These are phyloP conservation scores for Periplaneta americana DNA, from an alignment of 1,140 invertebrate genomes.

Conservation along the genomic window DNA sequence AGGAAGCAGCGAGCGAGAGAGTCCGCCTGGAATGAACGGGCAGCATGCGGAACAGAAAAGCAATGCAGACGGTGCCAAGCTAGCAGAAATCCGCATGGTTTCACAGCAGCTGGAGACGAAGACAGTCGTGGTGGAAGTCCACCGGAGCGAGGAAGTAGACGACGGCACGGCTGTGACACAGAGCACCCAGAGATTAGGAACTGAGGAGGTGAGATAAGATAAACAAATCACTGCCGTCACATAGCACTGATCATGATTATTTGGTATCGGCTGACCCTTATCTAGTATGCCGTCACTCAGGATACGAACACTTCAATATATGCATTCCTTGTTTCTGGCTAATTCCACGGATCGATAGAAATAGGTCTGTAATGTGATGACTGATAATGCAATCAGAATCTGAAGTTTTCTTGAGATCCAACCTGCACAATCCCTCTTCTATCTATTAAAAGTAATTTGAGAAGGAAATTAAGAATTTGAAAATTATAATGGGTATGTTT, in stretches of 20 bases:
- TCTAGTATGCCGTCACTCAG: constrained; percentile 11
- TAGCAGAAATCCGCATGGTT: constrained; percentile 28
- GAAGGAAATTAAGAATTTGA: too few relatives aligned
- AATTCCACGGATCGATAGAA: too few relatives aligned
- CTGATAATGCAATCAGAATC: too few relatives aligned
- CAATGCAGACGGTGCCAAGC: neutral
- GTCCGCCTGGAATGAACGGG: neutral
- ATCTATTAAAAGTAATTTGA: too few relatives aligned
- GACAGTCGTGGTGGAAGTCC: constrained; percentile 56
- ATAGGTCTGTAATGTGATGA: too few relatives aligned
- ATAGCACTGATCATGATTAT: neutral
- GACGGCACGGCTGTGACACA: neutral
- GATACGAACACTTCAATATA: too few relatives aligned
- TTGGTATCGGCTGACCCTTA: neutral
- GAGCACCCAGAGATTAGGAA: neutral
- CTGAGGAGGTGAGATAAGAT: neutral
- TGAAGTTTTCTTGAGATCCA: too few relatives aligned
- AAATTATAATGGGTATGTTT: too few relatives aligned
- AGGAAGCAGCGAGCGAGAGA: neutral
- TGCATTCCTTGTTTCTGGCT: too few relatives aligned
- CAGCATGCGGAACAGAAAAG: neutral
- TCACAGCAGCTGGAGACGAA: constrained; percentile 42
- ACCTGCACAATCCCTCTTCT: too few relatives aligned
- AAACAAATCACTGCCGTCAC: neutral
- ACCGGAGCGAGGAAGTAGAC: constrained; percentile 36